Percentiles rank a stretch among this genome's conserved stretches.
Conservation (phyloP, 1,140 invertebrate species). For the Tribolium madens region DNA sequence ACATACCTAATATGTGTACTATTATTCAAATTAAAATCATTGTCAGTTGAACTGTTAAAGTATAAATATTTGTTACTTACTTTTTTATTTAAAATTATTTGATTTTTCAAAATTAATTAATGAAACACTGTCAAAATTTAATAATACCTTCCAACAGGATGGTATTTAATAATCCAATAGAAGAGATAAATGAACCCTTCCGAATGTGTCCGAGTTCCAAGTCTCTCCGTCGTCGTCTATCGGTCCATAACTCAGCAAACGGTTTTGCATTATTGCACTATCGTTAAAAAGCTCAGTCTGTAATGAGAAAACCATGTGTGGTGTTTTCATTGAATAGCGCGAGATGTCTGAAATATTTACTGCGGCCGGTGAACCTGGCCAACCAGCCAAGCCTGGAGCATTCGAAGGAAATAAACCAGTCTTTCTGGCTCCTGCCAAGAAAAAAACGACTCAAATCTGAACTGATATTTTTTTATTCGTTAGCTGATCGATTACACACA, state of each 20-base stretch:
- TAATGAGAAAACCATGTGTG: conserved; percentile 37
- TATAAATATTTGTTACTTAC: too few relatives aligned
- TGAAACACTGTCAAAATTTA: too few relatives aligned
- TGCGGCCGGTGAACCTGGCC: conserved; percentile 58
- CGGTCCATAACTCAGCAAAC: not conserved
- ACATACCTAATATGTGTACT: too few relatives aligned
- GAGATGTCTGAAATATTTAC: conserved; percentile 57
- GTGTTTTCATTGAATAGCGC: conserved; percentile 26
- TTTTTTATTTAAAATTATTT: too few relatives aligned
- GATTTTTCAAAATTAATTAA: too few relatives aligned
- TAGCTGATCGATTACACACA: conserved; percentile 52
- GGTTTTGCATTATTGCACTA: conserved; percentile 6
- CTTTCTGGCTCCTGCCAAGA: conserved; percentile 57
- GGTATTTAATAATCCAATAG: too few relatives aligned
- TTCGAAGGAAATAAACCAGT: conserved; percentile 57
- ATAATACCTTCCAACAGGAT: too few relatives aligned
- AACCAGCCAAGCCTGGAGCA: conserved; percentile 55
- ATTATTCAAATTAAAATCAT: too few relatives aligned
- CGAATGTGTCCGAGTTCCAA: too few relatives aligned
- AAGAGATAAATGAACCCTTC: too few relatives aligned
- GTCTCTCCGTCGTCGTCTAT: too few relatives aligned
- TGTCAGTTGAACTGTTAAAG: too few relatives aligned
- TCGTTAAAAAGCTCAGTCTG: not conserved
- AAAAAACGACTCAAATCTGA: conserved; percentile 53
- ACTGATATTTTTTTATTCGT: conserved; percentile 52